A percentile compares a stretch with the other conserved stretches of the same genome.
Conservation (phyloP, 2,797 vertebrate species). For the Urosaurus nigricauda region DNA sequence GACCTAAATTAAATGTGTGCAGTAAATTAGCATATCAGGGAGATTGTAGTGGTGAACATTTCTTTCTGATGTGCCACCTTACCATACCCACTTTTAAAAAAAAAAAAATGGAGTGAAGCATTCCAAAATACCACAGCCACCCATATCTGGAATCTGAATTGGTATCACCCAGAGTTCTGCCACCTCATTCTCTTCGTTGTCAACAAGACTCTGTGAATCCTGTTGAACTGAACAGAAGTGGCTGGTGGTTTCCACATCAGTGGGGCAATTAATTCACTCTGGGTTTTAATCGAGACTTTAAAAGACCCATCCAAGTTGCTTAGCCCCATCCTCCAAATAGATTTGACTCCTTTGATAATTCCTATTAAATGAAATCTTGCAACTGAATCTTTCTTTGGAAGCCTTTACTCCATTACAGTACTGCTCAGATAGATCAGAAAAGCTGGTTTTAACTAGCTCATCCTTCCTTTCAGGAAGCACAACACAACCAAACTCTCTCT, state of each 20-base stretch:
- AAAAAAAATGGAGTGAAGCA: not conserved
- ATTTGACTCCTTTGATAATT: too few relatives aligned
- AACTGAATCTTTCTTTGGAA: too few relatives aligned
- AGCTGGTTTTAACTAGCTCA: not conserved
- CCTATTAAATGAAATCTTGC: too few relatives aligned
- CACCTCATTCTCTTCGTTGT: not conserved
- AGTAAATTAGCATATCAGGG: not conserved
- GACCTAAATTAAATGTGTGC: not conserved
- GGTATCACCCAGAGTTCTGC: not conserved
- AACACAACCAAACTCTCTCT: not conserved
- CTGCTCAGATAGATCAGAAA: not conserved
- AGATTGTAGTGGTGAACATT: not conserved
- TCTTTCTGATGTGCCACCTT: not conserved
- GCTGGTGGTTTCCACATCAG: too few relatives aligned
- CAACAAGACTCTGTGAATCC: not conserved
- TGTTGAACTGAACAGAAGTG: not conserved
- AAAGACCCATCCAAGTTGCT: too few relatives aligned
- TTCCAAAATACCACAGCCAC: not conserved
- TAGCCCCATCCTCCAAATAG: too few relatives aligned
- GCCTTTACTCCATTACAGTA: too few relatives aligned
- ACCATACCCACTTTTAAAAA: not conserved
- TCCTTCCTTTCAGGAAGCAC: not conserved
- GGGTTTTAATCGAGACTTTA: too few relatives aligned
- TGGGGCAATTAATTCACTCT: too few relatives aligned
- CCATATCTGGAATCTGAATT: not conserved